Base-by-base conservation (phyloP, 2,888 invertebrate species). In the Terebella lapidaria region DNA sequence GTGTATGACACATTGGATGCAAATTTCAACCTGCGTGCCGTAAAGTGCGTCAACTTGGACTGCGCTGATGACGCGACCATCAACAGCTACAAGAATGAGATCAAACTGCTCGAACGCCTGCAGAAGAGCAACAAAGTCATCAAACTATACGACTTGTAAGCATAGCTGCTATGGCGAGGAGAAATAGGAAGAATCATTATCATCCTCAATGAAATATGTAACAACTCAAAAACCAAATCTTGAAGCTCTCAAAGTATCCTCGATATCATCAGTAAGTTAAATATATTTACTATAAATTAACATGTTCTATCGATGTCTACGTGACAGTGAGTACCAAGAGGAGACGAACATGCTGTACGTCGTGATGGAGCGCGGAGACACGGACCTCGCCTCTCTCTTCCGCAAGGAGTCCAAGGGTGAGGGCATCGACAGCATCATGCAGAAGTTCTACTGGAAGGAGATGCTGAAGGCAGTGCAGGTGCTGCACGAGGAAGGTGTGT, bases 331-430 rank as follows among this genome's bases (percentile, higher is more conserved):
- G 79, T 87, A 88, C 67, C 83, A 85, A 51, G 80, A 82, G 25
- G 84, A 86, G 64, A 47, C 20, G 5, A 84, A 85, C 68, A 80
- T 81, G 66, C 84, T 97, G 61, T 88, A 88, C 61, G 86, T 96
- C 71, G 89, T 97, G 25, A 86, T 97, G 87, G 97, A 97, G 83
- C 88, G 89, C 76, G 96, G 96, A 0, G 92, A 92, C 73, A 88
- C 88, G 5, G 95, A 96, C 83, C 85, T 97, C 64, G 87, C 89
- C 51, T 86, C 87, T 70, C 87, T 92, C 57, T 74, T 79, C 62
- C 60, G 67, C 20, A 66, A 67, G 28, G 64, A 63, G 30, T 69
- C 65, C 3, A 72, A 72, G 57, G 66, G 71, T 18, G 65, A 69
- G 3, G 63, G 66, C n/a, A 65, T 66, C 0, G 82, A 91, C 59